Evolutionary conservation across 2,888 invertebrate genomes (phyloP).

Genomic region (Ametastegia equiseti): DNA sequence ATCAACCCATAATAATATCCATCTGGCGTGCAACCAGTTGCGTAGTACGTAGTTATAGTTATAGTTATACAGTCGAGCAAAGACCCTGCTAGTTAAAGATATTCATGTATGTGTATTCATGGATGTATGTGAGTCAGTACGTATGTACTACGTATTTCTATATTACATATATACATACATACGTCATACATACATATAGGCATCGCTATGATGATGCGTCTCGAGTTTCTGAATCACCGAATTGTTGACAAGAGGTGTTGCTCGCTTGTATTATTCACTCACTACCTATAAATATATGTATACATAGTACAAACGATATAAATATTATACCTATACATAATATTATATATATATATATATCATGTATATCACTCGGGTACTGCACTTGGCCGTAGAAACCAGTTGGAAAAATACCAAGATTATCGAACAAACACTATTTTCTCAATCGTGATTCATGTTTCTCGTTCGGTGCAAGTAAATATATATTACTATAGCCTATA

Average conservation of each 20-base stretch:
- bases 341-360: too few relatives aligned
- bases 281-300: too few relatives aligned
- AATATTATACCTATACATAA: too few relatives aligned
- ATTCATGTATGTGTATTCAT: background rate
- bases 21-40: conserved; percentile 1
- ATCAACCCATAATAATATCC: conserved; percentile 27
- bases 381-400: background rate
- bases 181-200: background rate
- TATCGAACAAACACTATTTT: background rate
- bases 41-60: background rate
- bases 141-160: background rate
- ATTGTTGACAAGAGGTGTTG: background rate
- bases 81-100: too few relatives aligned
- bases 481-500: too few relatives aligned
- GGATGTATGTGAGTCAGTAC: background rate
- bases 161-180: background rate
- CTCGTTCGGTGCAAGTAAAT: background rate
- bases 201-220: background rate
- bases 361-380: too few relatives aligned
- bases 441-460: background rate
- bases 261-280: background rate
- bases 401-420: conserved; percentile 34
- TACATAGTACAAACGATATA: too few relatives aligned
- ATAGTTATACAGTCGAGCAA: background rate
- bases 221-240: conserved; percentile 25